Conservation (phyloP, 2,888 invertebrate species). For the Drosophila ustulata region DNA sequence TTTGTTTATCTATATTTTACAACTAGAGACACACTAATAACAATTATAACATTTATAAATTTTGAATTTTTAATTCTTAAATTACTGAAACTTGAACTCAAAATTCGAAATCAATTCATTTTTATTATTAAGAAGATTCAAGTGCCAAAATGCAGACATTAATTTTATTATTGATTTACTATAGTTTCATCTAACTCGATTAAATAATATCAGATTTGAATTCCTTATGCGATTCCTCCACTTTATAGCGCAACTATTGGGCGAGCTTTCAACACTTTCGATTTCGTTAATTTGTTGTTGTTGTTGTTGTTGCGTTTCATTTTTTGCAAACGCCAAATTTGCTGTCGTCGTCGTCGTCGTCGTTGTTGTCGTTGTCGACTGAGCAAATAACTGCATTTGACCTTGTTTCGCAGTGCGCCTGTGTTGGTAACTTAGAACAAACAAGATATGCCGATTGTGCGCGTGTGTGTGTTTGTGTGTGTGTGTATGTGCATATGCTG, state of each 20-base stretch:
- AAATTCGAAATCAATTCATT: too few species aligned
- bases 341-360: conserved; percentile 21
- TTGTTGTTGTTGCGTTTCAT: conserved; percentile 25
- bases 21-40: too few species aligned
- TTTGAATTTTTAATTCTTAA: too few species aligned
- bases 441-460: conserved; percentile 65
- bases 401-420: conserved; percentile 68
- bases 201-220: too few species aligned
- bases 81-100: too few species aligned
- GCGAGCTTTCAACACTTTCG: not conserved
- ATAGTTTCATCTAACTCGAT: too few species aligned
- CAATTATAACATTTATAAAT: too few species aligned
- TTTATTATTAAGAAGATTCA: too few species aligned
- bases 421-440: conserved; percentile 75
- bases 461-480: conserved; percentile 21
- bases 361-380: conserved; percentile 34
- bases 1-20: too few species aligned
- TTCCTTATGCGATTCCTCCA: not conserved
- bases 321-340: conserved; percentile 46
- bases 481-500: conserved; percentile 29
- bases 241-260: conserved; percentile 20
- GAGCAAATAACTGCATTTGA: conserved; percentile 80
- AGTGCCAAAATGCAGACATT: too few species aligned
- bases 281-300: too few species aligned
- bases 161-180: too few species aligned